Base-by-base conservation (phyloP, 2,888 invertebrate species). In the Protophormia terraenovae region DNA sequence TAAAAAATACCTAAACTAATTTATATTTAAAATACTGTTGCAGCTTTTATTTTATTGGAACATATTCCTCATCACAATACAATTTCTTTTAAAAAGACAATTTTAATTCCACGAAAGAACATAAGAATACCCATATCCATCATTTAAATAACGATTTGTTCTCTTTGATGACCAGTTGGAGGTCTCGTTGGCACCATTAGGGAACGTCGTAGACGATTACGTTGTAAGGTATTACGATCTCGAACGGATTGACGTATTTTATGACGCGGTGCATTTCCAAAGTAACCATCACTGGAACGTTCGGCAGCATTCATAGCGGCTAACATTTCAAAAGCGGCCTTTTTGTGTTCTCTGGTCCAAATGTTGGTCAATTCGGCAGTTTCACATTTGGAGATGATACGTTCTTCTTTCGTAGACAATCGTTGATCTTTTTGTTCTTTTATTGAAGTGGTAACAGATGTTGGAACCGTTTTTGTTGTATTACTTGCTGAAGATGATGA, bases 301-400 rank as follows among this genome's bases (percentile, higher is more conserved):
- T 69, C 89, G 3, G 89, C 89, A 0, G 91, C 90, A 88, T 92
- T 92, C 92, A 92, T 92, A 7, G 91, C 91, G 2, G 93, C 92
- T 69, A 92, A 86, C 88, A 92, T 86, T 76, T 92, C 91, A 79
- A 93, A 93, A 1, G 92, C 92, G 0, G 91, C 92, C 10, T 90
- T 90, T 84, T 92, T 92, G 73, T 92, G 90, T 80, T 92, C 92
- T 79, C 86, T 89, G 8, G 91, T 92, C 92, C 93, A 92, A 50
- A 90, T 88, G 47, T 88, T 90, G 22, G 89, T 88, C 14, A 91
- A 78, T 19, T 88, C 87, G 0, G 86, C 64, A 0, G 88, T 83
- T 84, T 89, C 83, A 47, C 87, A 87, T 67, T 84, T 78, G 83
- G 22, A 75, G 14, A 90, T 62, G 2, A 86, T 55, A 14, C 69